phyloP scores from a whole-genome alignment of 92 coral and sea anemone species.

The Actinostola sp. region DNA sequence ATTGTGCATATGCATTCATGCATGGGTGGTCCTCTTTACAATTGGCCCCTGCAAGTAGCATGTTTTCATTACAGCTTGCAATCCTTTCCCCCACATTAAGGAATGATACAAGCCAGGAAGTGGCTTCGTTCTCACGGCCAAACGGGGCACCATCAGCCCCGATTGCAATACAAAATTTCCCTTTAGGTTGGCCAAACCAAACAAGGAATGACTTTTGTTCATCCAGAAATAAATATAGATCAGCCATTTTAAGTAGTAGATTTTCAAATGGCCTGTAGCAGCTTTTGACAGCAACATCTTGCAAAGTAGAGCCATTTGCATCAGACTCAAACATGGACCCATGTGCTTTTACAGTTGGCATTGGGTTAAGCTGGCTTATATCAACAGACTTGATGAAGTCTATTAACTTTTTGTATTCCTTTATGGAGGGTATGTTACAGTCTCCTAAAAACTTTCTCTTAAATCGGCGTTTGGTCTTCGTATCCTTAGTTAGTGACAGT shows the following conservation, averaged over 20 bases:
- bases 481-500: conserved; percentile 21
- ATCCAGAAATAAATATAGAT: conserved; percentile 31
- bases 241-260: conserved; percentile 38
- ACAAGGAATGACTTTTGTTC: conserved; percentile 32
- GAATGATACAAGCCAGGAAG: conserved; percentile 43
- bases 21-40: conserved; percentile 48
- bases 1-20: conserved; percentile 38
- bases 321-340: conserved; percentile 7
- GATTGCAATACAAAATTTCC: conserved; percentile 29
- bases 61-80: conserved; percentile 37
- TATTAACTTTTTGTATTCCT: conserved; percentile 35
- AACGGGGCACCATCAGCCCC: conserved; percentile 54
- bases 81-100: conserved; percentile 41
- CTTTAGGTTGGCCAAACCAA: conserved; percentile 40
- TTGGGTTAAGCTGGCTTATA: conserved; percentile 28
- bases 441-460: conserved; percentile 26
- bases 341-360: conserved; percentile 29
- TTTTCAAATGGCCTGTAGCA: conserved; percentile 47
- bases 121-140: conserved; percentile 49
- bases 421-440: conserved; percentile 36
- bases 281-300: conserved; percentile 30
- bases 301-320: neutral
- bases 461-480: conserved; percentile 17
- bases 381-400: conserved; percentile 27
- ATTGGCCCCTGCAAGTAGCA: conserved; percentile 45